A percentile compares a stretch with the other conserved stretches of the same genome.
Conservation (phyloP, 2,888 invertebrate genomes). For the Argyra leucocephala region DNA sequence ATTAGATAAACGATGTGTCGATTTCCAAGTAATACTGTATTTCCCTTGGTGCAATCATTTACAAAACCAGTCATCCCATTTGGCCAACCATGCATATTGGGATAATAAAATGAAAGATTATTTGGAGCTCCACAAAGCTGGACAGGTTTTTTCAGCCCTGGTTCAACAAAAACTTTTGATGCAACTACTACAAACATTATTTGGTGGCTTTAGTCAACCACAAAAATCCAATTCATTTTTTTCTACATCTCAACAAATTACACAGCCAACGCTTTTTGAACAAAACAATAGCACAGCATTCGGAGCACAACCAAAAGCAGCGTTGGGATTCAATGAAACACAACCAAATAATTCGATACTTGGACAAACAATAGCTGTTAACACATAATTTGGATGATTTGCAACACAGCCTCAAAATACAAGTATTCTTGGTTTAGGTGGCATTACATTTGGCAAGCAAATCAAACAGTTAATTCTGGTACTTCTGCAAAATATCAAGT, state of each 20-base stretch:
- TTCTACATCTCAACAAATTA: constrained; percentile 44
- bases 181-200: constrained; percentile 44
- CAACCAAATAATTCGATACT: constrained; percentile 46
- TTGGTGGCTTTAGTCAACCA: constrained; percentile 42
- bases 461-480: constrained; percentile 45
- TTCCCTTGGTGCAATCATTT: constrained; percentile 47
- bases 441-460: constrained; percentile 34
- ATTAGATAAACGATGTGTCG: too few species aligned
- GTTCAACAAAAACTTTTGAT: constrained; percentile 59
- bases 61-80: constrained; percentile 53
- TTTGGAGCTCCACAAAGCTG: constrained; percentile 49
- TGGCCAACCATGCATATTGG: constrained; percentile 62
- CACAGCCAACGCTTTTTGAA: constrained; percentile 53
- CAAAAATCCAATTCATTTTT: constrained; percentile 53
- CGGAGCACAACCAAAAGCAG: constrained; percentile 48
- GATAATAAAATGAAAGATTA: constrained; percentile 47
- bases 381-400: constrained; percentile 51
- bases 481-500: constrained; percentile 76
- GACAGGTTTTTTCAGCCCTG: constrained; percentile 32
- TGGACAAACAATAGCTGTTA: constrained; percentile 44
- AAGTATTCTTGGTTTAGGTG: constrained; percentile 46
- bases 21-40: constrained; percentile 34
- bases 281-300: constrained; percentile 52
- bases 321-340: constrained; percentile 23
- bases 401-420: constrained; percentile 50